These are phyloP conservation scores for Ahaetulla prasina DNA, from an alignment of 2,113 vertebrate genomes.

Conservation along the genomic window DNA sequence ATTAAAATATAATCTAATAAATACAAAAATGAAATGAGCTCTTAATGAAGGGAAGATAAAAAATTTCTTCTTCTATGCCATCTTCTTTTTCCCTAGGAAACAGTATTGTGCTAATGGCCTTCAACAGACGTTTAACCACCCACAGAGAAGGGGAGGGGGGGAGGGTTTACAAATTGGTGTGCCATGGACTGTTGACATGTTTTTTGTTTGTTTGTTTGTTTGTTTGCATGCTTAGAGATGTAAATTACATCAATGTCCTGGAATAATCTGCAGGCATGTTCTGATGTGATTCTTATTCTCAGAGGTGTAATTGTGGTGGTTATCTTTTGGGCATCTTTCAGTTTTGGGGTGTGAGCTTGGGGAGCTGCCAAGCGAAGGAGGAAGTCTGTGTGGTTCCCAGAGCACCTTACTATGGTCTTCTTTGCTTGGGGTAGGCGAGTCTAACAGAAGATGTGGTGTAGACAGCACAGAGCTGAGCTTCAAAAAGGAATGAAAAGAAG, in stretches of 20 bases:
- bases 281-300: background rate
- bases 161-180: constrained; percentile 55
- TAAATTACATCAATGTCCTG: constrained; percentile 55
- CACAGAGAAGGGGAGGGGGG: constrained; percentile 54
- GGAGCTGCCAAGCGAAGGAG: background rate
- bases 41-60: constrained; percentile 22
- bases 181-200: constrained; percentile 9
- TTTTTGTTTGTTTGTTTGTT: background rate
- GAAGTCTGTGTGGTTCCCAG: background rate
- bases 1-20: constrained; percentile 42
- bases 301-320: background rate
- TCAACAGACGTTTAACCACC: constrained; percentile 60
- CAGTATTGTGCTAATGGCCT: constrained; percentile 44
- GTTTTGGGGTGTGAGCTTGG: background rate
- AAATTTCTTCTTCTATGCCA: constrained; percentile 12
- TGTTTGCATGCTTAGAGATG: constrained; percentile 56
- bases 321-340: background rate
- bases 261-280: background rate
- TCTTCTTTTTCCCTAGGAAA: constrained; percentile 1
- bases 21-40: constrained; percentile 33
- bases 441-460: background rate
- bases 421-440: background rate
- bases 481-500: background rate
- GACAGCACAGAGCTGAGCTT: background rate
- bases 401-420: background rate